These are phyloP conservation scores for Amblyopsis rosae DNA, from an alignment of 2,113 vertebrate genomes.

Conservation along the genomic window DNA sequence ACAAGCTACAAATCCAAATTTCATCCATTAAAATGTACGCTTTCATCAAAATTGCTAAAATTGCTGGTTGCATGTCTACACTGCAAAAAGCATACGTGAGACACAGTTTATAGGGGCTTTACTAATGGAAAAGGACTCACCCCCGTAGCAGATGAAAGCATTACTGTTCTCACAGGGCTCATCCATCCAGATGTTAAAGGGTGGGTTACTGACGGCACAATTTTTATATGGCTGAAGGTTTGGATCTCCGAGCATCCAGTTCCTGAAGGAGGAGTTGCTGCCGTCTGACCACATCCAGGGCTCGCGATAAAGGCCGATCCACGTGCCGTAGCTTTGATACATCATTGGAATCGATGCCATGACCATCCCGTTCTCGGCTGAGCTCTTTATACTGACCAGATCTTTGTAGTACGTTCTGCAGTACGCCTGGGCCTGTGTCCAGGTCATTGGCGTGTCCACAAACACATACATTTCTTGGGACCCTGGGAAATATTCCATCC, in stretches of 20 bases:
- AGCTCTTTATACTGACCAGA: neutral
- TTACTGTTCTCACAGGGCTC: neutral
- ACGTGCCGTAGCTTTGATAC: neutral
- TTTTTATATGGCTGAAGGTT: neutral
- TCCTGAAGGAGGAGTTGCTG: neutral
- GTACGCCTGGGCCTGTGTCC: neutral
- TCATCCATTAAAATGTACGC: too few species aligned
- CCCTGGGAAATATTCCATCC: too few species aligned
- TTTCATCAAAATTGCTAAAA: too few species aligned
- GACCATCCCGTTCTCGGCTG: neutral
- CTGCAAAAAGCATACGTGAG: too few species aligned
- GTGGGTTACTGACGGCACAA: neutral
- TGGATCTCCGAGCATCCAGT: neutral
- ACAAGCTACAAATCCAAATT: too few species aligned
- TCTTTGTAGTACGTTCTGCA: neutral
- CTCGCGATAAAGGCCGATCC: neutral
- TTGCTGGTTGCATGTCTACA: too few species aligned
- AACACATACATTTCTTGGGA: too few species aligned
- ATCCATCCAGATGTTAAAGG: neutral
- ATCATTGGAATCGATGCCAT: too few species aligned
- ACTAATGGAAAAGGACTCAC: neutral
- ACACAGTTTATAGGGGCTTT: too few species aligned
- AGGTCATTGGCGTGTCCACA: neutral
- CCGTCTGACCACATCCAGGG: neutral
- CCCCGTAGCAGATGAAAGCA: neutral